Evolutionary conservation across 2,113 vertebrate genomes (phyloP), one percentile per base, ranked within the genome.

Genomic region (Ptychochromis oligacanthus): DNA sequence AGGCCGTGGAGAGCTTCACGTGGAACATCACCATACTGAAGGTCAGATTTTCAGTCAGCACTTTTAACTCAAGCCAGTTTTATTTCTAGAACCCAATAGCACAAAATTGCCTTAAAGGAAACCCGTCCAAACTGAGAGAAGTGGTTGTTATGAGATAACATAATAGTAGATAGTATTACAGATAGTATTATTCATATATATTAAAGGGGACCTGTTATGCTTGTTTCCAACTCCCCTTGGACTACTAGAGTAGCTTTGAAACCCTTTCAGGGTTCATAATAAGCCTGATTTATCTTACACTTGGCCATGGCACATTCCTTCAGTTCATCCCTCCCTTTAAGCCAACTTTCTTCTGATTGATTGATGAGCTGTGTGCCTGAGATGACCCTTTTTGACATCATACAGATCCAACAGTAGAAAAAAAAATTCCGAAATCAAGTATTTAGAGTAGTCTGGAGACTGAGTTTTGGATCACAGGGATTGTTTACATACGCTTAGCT

Each of bases 21-120:
- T 99, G 98, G 98, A 99, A 99, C 89, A 99, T 99, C 88, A 99
- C 98, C 59, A 98, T 99, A 86, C 91, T 99, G 75, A 99, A 99
- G 97, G 98, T 99, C 95, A 89, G 77, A 14, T 40, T 26, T 43
- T 8, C 15, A 24, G 28, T 34, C 61, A 3, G 49, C 10, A 12
- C 10, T 28, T 7, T 0, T 6, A 49, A 28, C 43, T 52, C 24
- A 0, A 52, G 65, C 0, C 65, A 70, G 24, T 52, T 70, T 70
- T 70, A 52, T 52, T 70, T 52, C 28, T 28, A 46, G 43, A 52
- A 43, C 11, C 65, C 17, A 52, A 20, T 28, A 43, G 5, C 64
- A 3, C 5, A 24, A 6, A 18, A 18, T 18, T 11, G 24, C 15
- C 28, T 31, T 31, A n/a, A n/a, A n/a, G n/a, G n/a, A n/a, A n/a